A percentile compares a stretch with the other conserved stretches of the same genome.
phyloP scores from a whole-genome alignment of 2,888 invertebrate genomes.

The Pristionchus fissidentatus region DNA sequence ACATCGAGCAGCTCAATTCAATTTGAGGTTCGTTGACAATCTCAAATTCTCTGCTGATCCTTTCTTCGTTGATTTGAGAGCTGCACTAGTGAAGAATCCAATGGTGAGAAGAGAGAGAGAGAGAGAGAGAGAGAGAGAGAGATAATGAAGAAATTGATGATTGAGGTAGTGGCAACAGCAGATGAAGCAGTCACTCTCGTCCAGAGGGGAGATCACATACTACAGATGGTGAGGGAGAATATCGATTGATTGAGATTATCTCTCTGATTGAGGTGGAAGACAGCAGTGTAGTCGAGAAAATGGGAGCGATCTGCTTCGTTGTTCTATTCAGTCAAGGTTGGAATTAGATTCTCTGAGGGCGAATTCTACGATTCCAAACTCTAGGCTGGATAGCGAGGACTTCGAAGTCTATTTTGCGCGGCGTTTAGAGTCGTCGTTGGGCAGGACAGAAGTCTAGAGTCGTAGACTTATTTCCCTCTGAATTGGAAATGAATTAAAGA shows the following conservation, averaged over 20 bases:
- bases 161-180: slow-evolving; percentile 18
- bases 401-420: too few species aligned
- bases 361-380: too few species aligned
- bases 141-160: background rate
- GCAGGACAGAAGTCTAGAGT: too few species aligned
- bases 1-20: background rate
- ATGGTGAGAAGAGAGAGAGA: background rate
- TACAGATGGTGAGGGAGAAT: background rate
- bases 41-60: slow-evolving; percentile 34
- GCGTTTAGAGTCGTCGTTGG: too few species aligned
- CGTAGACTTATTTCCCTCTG: too few species aligned
- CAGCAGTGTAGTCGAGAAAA: slow-evolving; percentile 22
- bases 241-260: background rate
- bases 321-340: slow-evolving; percentile 28
- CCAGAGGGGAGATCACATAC: slow-evolving; percentile 21
- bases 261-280: slow-evolving; percentile 2
- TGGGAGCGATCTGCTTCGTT: slow-evolving; percentile 19
- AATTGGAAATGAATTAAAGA: background rate
- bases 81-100: background rate
- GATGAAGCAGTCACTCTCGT: slow-evolving; percentile 28
- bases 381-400: too few species aligned
- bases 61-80: background rate
- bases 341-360: too few species aligned
- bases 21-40: slow-evolving; percentile 27
- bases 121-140: background rate